Conservation (phyloP, 2,113 vertebrate genomes). For the Mesoclemmys tuberculata region DNA sequence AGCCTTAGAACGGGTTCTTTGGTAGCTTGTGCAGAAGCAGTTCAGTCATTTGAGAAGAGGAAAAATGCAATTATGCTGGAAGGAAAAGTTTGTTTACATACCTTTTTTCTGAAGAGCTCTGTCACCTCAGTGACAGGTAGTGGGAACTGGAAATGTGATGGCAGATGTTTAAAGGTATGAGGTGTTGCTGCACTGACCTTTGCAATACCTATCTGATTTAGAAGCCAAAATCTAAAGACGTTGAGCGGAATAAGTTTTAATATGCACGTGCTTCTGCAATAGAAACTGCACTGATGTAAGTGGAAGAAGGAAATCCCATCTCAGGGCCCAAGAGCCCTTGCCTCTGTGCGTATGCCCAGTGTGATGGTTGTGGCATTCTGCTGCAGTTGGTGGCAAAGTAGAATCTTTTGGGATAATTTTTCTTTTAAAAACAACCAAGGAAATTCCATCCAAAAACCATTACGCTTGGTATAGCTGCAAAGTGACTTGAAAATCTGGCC, state of each 20-base stretch:
- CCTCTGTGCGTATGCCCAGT: neutral
- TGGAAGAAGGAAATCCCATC: neutral
- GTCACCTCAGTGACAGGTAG: neutral
- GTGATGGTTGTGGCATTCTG: too few species aligned
- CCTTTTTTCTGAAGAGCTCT: neutral
- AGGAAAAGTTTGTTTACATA: neutral
- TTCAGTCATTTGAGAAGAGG: neutral
- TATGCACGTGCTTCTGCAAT: rapidly evolving
- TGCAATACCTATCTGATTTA: neutral
- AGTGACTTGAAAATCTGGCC: neutral
- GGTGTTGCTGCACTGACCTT: neutral
- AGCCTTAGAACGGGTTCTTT: neutral
- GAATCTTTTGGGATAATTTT: neutral
- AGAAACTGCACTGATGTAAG: neutral
- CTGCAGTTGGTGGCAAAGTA: rapidly evolving
- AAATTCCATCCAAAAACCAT: neutral
- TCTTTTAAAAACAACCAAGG: neutral
- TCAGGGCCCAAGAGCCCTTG: neutral
- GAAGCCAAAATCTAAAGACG: neutral
- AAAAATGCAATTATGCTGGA: rapidly evolving
- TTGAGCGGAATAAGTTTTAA: neutral
- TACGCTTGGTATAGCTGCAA: too few species aligned
- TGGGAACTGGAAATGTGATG: neutral
- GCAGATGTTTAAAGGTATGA: neutral
- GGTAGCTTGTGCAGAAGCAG: neutral